phyloP scores from a whole-genome alignment of 2,888 invertebrate genomes.

The Coronaproctus castanopsis region DNA sequence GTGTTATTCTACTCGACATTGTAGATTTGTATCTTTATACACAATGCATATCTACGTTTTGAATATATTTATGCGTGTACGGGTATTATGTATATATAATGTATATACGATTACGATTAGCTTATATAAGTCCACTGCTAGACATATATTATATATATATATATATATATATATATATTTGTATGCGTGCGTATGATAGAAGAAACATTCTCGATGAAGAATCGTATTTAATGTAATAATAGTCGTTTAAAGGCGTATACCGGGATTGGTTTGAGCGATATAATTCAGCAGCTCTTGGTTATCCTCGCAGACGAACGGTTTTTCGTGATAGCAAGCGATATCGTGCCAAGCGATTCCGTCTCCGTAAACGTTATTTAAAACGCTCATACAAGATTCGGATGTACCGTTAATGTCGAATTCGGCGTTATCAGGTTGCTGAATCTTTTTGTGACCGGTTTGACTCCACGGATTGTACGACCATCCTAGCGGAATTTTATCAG shows the following conservation, averaged over 20 bases:
- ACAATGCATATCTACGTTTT: too few species aligned
- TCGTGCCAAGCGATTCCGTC: conserved; percentile 89
- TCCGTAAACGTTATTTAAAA: conserved; percentile 79
- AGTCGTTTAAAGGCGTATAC: conserved; percentile 63
- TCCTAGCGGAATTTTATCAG: conserved; percentile 40
- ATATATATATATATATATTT: too few species aligned
- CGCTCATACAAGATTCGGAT: conserved; percentile 64
- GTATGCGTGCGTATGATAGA: too few species aligned
- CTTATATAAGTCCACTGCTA: too few species aligned
- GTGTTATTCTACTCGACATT: too few species aligned
- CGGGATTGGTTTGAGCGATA: conserved; percentile 63
- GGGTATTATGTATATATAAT: too few species aligned
- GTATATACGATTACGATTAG: too few species aligned
- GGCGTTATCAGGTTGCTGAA: conserved; percentile 71
- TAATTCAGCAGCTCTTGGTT: conserved; percentile 71
- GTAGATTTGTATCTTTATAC: too few species aligned
- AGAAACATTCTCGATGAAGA: too few species aligned
- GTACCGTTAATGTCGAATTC: conserved; percentile 78
- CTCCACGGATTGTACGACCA: conserved; percentile 80
- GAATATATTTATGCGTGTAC: too few species aligned
- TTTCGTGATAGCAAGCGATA: conserved; percentile 82
- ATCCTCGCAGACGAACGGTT: conserved; percentile 78
- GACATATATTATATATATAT: too few species aligned
- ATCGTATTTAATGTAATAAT: too few species aligned
- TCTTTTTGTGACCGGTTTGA: conserved; percentile 74